phyloP scores from a whole-genome alignment of 1,140 invertebrate genomes.

The Leptonema lineaticorne region DNA sequence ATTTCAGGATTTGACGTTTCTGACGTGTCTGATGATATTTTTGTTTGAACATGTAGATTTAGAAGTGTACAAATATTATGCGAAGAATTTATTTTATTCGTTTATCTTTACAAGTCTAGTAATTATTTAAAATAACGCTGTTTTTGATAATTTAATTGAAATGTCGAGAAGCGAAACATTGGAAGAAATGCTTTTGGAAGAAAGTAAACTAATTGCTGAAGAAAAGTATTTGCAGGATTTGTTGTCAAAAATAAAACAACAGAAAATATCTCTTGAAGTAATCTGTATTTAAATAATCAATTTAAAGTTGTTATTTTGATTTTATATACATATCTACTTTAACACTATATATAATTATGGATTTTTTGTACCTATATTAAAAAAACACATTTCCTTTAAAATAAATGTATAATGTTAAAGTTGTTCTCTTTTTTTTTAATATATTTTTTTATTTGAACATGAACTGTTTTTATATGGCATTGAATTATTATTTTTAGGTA shows the following conservation, averaged over 20 bases:
- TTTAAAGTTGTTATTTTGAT: neutral
- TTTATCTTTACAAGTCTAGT: too few species aligned
- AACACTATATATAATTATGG: neutral
- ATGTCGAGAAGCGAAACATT: neutral
- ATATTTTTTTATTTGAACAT: neutral
- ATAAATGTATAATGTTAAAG: neutral
- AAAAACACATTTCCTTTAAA: neutral
- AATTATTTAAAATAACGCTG: too few species aligned
- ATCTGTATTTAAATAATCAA: neutral
- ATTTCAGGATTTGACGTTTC: too few species aligned
- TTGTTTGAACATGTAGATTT: too few species aligned
- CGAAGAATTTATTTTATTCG: too few species aligned
- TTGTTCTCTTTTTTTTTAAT: neutral
- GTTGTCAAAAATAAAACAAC: conserved; percentile 4
- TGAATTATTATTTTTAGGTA: conserved; percentile 5
- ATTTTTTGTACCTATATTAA: neutral
- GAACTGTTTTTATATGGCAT: too few species aligned
- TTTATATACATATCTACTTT: neutral
- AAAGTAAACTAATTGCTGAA: neutral
- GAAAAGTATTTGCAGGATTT: neutral
- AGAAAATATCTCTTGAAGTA: conserved; percentile 6
- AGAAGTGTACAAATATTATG: too few species aligned
- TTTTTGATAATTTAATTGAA: neutral
- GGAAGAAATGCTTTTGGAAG: neutral
- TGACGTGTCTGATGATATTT: too few species aligned